Base-by-base conservation (phyloP, 2,888 invertebrate genomes). In the Globia sparganii region DNA sequence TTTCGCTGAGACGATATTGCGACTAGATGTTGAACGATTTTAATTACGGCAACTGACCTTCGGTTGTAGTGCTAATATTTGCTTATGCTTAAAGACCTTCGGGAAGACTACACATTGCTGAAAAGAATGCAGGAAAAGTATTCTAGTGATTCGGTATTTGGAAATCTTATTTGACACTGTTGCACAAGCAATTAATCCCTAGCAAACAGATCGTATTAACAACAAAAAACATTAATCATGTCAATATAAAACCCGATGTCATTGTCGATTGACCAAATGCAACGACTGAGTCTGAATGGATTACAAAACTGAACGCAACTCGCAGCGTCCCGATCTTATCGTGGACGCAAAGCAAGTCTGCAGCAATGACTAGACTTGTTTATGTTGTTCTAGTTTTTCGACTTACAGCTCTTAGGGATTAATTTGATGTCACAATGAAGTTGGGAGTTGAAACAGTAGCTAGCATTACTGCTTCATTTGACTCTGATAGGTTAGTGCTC, bases 281-380 rank as follows among this genome's bases (percentile, higher is more conserved):
- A 72, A 66, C 53, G 56, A 37, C 34, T 25, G 37, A 28, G 34
- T 61, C 31, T 64, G 71, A 77, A 83, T 74, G 59, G 64, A 77
- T 86, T 80, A 81, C 86, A 86, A 87, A 74, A 85, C 73, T 28
- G 66, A 68, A 70, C 28, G 46, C 49, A 61, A 78, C 58, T 79
- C 43, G 67, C 70, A 75, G 67, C 37, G 21, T 34, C 64, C 56
- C 34, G 84, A 86, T 87, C 49, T 72, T 87, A 86, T 86, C 87
- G 31, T 67, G 64, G n/a, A 69, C 34, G 70, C 72, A 82, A 79
- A 84, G 77, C 75, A 53, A 72, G 61, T 49, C 61, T 80, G 56
- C 61, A 69, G 85, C 81, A 82, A 82, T 59, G 81, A 61, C 59
- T 61, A 71, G 61, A 56, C 75, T 66, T 53, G 65, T 75, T 67